Base-by-base conservation (phyloP, 2,888 invertebrate species). In the Melieria omissa region DNA sequence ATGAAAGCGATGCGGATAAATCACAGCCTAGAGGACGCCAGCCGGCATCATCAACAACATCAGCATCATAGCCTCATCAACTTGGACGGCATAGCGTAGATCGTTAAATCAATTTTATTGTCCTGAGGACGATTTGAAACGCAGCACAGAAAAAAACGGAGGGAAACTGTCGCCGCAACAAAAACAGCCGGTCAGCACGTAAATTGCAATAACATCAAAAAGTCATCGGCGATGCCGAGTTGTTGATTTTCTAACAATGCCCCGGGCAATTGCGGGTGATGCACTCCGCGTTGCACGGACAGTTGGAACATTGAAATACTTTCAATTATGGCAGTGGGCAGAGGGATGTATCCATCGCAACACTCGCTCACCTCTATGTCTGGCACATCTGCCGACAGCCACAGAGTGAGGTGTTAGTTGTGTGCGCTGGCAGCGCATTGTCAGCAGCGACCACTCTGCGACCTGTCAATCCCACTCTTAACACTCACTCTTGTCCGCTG, bases 171-270 rank as follows among this genome's bases (percentile, higher is more conserved):
- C 14, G 58, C 58, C n/a, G n/a, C 14, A 58, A 9, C 58, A 58
- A 58, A 58, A 58, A 58, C n/a, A 8, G 9, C 10, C 10, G 9
- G 29, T 29, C 29, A n/a, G 52, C 6, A 52, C 14, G 52, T 68
- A 68, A 63, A 64, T 64, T 70, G 49, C 70, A 64, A 70, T 64
- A 70, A 64, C 47, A 70, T 64, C 49, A 64, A 14, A 64, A 70
- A 64, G 57, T 57, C 64, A 70, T 64, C 16, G 58, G n/a, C 29
- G 29, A 6, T 57, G 57, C 61, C 52, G 44, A 61, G 68, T 45
- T 64, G 57, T 57, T 64, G 64, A 69, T 62, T 44, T 61, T 62
- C 62, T 69, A 63, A 69, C 69, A 70, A 70, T 16, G 64, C 57
- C 44, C 49, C 44, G 16, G 16, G 70, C 58, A 14, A 14, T 58